Conservation (phyloP, 2,797 vertebrate genomes). For the Diceros bicornis region DNA sequence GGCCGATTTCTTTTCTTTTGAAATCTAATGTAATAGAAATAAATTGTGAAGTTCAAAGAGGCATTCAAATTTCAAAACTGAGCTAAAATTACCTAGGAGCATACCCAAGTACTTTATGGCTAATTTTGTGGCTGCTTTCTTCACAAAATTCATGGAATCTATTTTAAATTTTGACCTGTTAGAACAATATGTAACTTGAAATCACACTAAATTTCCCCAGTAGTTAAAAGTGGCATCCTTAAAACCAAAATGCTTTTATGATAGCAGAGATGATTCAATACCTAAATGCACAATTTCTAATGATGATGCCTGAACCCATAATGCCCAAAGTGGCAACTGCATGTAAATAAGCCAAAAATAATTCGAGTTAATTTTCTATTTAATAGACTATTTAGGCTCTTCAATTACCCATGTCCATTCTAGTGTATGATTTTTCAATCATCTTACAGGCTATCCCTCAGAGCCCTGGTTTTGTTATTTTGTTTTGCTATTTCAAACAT, state of each 20-base stretch:
- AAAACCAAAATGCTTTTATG: constrained; percentile 41
- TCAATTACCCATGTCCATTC: background rate
- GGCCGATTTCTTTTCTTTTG: constrained; percentile 57
- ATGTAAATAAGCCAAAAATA: constrained; percentile 50
- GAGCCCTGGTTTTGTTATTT: background rate
- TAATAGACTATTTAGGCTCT: background rate
- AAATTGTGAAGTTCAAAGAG: constrained; percentile 64
- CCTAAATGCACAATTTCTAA: constrained; percentile 24
- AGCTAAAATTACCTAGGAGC: constrained; percentile 57
- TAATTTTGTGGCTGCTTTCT: background rate
- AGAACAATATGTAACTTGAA: constrained; percentile 66
- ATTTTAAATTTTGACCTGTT: constrained; percentile 62
- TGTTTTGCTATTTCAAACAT: background rate
- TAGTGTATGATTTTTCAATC: background rate
- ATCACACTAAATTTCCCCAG: constrained; percentile 31
- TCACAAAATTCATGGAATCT: constrained; percentile 48
- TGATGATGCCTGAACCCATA: background rate
- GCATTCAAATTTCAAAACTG: constrained; percentile 68
- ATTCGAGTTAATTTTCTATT: constrained; percentile 56
- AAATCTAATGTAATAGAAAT: constrained; percentile 66
- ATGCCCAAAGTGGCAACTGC: background rate
- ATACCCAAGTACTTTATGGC: constrained; percentile 10
- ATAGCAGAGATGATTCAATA: background rate
- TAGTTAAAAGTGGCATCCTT: constrained; percentile 57
- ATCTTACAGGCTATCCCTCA: constrained; percentile 10